Percentiles rank a stretch among this genome's conserved stretches.
These are phyloP conservation scores for Neolamprologus fasciatus DNA, from an alignment of 2,113 vertebrate genomes.

Conservation along the genomic window DNA sequence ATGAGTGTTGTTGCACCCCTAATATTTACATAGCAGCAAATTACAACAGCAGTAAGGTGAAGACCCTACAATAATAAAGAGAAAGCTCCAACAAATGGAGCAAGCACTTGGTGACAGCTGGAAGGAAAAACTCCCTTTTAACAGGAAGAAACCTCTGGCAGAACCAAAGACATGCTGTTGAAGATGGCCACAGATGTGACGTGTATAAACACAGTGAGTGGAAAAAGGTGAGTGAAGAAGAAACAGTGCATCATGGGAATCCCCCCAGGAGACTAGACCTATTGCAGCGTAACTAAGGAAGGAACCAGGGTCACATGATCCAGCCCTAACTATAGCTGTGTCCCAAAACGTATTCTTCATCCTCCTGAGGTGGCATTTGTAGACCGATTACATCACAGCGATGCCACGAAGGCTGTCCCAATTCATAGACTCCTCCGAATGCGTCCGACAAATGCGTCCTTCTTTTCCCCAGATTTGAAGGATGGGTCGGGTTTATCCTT, in stretches of 20 bases:
- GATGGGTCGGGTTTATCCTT: not conserved
- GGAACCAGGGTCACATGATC: not conserved
- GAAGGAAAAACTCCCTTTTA: not conserved
- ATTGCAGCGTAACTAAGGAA: rapidly evolving
- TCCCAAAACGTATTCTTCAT: not conserved
- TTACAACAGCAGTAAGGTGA: not conserved
- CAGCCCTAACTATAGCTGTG: not conserved
- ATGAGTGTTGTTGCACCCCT: rapidly evolving
- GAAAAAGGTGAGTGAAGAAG: not conserved
- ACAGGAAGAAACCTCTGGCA: not conserved
- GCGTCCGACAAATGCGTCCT: rapidly evolving
- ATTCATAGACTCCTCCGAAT: not conserved
- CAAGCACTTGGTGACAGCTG: not conserved
- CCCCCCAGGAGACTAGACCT: rapidly evolving
- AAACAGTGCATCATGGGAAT: not conserved
- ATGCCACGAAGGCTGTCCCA: rapidly evolving
- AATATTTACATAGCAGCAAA: rapidly evolving
- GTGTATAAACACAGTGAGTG: not conserved
- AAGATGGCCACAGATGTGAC: not conserved
- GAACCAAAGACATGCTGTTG: not conserved
- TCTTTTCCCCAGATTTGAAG: not conserved
- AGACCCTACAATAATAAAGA: not conserved
- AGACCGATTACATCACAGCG: rapidly evolving
- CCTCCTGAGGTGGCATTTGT: not conserved
- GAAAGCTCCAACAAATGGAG: not conserved